Percentiles rank a stretch among this genome's conserved stretches.
These are phyloP conservation scores for Pararge aegeria DNA, from an alignment of 1,140 invertebrate genomes.

Conservation along the genomic window DNA sequence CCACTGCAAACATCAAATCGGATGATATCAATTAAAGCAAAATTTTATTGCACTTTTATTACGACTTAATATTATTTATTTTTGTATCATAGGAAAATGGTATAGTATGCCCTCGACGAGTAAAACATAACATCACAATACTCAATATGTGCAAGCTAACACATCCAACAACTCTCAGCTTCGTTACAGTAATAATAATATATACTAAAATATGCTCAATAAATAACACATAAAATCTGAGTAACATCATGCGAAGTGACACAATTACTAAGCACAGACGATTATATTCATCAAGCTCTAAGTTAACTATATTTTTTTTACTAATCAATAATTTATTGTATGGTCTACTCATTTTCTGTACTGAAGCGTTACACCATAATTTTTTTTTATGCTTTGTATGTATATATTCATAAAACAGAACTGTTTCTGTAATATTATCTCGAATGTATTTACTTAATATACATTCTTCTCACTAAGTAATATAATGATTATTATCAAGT, in stretches of 20 bases:
- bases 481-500: conserved; percentile 34
- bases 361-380: conserved; percentile 67
- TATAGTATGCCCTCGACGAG: neutral
- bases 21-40: neutral
- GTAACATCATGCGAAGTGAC: conserved; percentile 71
- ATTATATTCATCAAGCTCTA: conserved; percentile 75
- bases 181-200: neutral
- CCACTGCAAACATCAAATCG: neutral
- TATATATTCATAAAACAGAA: conserved; percentile 21
- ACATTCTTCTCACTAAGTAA: conserved; percentile 35
- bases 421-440: conserved; percentile 24
- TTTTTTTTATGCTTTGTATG: conserved; percentile 44
- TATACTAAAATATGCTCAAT: conserved; percentile 23
- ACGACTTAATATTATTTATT: neutral
- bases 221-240: conserved; percentile 59
- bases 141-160: conserved; percentile 2
- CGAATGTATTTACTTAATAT: conserved; percentile 30
- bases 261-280: conserved; percentile 76
- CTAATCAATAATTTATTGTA: conserved; percentile 63
- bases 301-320: conserved; percentile 66
- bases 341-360: conserved; percentile 67
- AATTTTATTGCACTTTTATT: conserved; percentile 11
- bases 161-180: neutral
- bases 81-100: neutral
- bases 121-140: conserved; percentile 5